Evolutionary conservation across 2,113 vertebrate genomes (phyloP).

Genomic region (Polyodon spathula): DNA sequence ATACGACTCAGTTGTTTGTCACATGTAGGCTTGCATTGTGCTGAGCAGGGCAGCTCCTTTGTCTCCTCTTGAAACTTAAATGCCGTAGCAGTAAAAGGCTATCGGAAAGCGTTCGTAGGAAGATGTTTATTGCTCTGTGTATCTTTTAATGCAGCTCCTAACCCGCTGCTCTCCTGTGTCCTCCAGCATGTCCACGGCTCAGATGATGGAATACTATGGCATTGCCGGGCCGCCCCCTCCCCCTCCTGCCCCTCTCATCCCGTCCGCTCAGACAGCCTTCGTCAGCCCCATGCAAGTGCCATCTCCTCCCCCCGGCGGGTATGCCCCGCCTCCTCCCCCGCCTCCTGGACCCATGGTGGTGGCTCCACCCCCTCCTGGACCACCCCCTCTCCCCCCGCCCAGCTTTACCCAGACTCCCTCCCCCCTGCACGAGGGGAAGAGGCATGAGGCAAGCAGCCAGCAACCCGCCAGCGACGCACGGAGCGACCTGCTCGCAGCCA

Average conservation of each 20-base stretch:
- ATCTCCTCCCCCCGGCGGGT: conserved; percentile 38
- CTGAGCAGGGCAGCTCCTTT: too few relatives aligned
- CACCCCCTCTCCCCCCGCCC: conserved; percentile 34
- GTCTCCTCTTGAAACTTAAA: too few relatives aligned
- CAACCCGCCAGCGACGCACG: conserved; percentile 70
- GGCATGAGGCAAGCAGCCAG: conserved; percentile 42
- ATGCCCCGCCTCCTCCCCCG: conserved; percentile 29
- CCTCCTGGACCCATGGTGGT: conserved; percentile 51
- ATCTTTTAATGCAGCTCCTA: conserved; percentile 24
- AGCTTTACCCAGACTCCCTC: conserved; percentile 36
- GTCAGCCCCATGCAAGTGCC: conserved; percentile 79
- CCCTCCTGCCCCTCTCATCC: conserved; percentile 78
- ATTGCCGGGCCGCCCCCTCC: conserved; percentile 73
- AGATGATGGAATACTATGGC: conserved; percentile 79
- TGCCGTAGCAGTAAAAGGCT: too few relatives aligned
- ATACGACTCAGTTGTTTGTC: too few relatives aligned
- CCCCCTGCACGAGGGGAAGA: conserved; percentile 44
- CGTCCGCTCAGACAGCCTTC: conserved; percentile 88
- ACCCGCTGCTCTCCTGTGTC: neutral
- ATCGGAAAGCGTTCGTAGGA: neutral
- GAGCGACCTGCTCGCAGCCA: conserved; percentile 91
- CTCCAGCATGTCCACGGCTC: conserved; percentile 60
- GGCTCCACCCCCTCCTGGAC: conserved; percentile 76
- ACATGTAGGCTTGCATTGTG: too few relatives aligned
- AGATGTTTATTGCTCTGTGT: conserved; percentile 1